phyloP scores from a whole-genome alignment of 1,140 invertebrate genomes.

The Eulimnadia texana region DNA sequence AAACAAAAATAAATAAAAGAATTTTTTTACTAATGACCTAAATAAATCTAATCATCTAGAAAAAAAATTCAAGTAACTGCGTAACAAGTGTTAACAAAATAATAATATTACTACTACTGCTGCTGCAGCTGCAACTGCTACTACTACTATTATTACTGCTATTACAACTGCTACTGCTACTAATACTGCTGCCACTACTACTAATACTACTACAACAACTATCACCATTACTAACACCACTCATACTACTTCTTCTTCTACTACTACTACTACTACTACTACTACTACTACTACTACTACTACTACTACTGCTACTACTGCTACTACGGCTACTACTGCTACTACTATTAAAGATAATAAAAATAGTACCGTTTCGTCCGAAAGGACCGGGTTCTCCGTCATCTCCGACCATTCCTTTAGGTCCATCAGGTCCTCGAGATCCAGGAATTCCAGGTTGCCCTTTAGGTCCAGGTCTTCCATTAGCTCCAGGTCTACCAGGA shows the following conservation, averaged over 20 bases:
- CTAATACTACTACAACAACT: no score
- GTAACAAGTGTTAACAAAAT: no score
- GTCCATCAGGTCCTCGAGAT: constrained; percentile 19
- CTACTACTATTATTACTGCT: background rate
- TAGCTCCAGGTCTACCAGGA: constrained; percentile 7
- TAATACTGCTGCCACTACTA: no score
- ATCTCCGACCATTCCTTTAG: constrained; percentile 18
- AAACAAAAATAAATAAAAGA: no score
- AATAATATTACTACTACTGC: background rate
- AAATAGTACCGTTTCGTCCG: constrained; percentile 17
- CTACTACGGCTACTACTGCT: no score
- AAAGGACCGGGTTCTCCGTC: constrained; percentile 19
- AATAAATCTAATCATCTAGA: no score
- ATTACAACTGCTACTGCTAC: background rate
- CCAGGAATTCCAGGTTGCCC: constrained; percentile 36
- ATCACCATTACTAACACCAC: background rate
- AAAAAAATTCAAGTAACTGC: no score
- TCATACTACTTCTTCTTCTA: background rate
- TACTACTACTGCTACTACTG: background rate
- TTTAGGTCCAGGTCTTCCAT: constrained; percentile 34
- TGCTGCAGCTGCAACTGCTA: background rate
- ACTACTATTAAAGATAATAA: background rate
- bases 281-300: background rate
- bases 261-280: background rate
- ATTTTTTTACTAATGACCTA: constrained; percentile 1